Base-by-base conservation (phyloP, 2,113 vertebrate species). In the Hemichromis elongatus region DNA sequence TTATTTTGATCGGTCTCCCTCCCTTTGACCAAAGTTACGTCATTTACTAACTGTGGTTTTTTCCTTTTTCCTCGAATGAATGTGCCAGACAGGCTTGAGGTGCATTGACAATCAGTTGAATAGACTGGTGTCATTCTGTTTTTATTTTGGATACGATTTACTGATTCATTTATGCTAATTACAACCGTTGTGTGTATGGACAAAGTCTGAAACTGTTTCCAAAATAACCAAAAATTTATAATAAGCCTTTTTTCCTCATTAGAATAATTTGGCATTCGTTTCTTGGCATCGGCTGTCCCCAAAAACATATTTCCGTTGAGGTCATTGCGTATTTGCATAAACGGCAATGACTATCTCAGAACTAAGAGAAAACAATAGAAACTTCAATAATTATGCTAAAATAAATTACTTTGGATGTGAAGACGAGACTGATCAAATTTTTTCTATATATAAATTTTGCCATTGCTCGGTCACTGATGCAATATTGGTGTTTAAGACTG, bases 1-100 rank as follows among this genome's bases (percentile, higher is more conserved):
- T 84, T 86, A 77, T 91, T 88, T 50, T 52, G 61, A 85, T 70
- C 19, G 53, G 47, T 84, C 61, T 84, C 79, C 40, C n/a, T 79
- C 81, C 53, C 79, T 40, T n/a, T 77, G 33, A 24, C 42, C 30
- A 81, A 55, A 82, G 83, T 40, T 88, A n/a, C 73, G 82, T 85
- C 55, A 70, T 70, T 89, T 66, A 57, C 13, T 81, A 54, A 81
- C 84, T 83, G 35, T 77, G 35, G 7, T 61, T 26, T 79, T 79
- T 77, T 45, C 57, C 66, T 59, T 77, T 61, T n/a, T 78, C n/a
- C 10, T 54, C 9, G 30, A 18, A 9, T 79, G 30, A 57, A 54
- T 54, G 16, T 30, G 63, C 8, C 26, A 19, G 42, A 19, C 18
- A 59, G 45, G 8, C 50, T 68, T 45, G 42, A 55, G 4, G 4